Evolutionary conservation across 2,888 invertebrate species (phyloP), one percentile per base, ranked within the genome.

Genomic region (Diarsia rubi): DNA sequence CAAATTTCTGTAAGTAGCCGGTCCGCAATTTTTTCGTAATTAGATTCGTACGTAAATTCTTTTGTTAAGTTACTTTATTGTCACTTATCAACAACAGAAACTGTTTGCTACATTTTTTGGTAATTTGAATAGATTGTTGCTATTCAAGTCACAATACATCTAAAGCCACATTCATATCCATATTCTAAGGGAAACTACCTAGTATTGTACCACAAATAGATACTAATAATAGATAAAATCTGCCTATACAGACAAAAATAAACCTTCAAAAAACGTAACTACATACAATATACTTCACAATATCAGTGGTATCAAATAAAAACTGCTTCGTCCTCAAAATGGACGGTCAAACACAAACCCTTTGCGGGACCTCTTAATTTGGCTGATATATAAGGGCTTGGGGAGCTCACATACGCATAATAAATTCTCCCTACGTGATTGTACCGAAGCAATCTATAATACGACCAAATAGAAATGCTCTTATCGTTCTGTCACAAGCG

Each of bases 351-450:
- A 78, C 83, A 78, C 76, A 73, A 85, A 81, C 81, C 86, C 79
- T 86, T 87, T 82, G 65, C 69, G 57, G 49, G 79, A 81, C 83
- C 88, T 86, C 87, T 88, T 88, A 87, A 87, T 87, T 87, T 84
- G 70, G 81, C 79, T 80, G 85, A 84, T 84, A 86, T 86, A 80
- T 86, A 84, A 84, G 67, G 78, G 82, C 83, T 69, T 70, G 59
- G 76, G 68, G 67, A 75, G 64, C 81, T 79, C 88, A 85, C 87
- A 88, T 84, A 84, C 82, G 77, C 70, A 80, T 85, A 79, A 89
- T 88, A 89, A 88, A 89, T 89, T 87, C 73, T 69, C 31, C 69
- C 85, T 81, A 89, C 89, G 89, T 88, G 89, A 88, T 89, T 84
- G 81, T 81, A 84, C 82, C 79, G 57, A 82, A 83, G 83, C 84